A percentile compares a stretch with the other conserved stretches of the same genome.
Evolutionary conservation across 2,888 invertebrate species (phyloP).

Genomic region (Helobdella robusta): DNA sequence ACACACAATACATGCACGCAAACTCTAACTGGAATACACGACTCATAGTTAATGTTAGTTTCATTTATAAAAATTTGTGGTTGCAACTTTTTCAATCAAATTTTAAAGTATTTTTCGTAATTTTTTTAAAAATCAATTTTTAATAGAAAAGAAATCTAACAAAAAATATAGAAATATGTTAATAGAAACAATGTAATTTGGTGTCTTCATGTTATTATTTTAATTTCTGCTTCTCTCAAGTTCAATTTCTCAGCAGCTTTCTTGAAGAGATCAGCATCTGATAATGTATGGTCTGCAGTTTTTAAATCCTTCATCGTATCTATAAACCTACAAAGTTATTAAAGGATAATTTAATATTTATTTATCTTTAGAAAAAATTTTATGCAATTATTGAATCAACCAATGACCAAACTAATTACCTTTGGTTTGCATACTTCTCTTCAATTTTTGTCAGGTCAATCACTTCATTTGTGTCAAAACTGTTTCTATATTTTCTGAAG

Average conservation of each 20-base stretch:
- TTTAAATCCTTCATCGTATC: not conserved
- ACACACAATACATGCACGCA: no score
- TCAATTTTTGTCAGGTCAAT: constrained; percentile 12
- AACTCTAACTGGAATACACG: no score
- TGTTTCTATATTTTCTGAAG: constrained; percentile 14
- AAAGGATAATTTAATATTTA: not conserved
- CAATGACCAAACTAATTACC: not conserved
- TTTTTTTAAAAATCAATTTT: no score
- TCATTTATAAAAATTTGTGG: no score
- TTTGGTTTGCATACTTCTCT: constrained; percentile 15
- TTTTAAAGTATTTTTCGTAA: no score
- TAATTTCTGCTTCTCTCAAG: not conserved
- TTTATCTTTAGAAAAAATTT: not conserved
- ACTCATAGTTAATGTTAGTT: no score
- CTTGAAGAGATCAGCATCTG: constrained; percentile 1
- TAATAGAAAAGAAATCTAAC: no score
- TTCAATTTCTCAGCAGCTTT: not conserved
- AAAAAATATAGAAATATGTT: no score
- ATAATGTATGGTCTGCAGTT: not conserved
- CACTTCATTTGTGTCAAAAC: constrained; percentile 10
- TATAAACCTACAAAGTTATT: constrained; percentile 6
- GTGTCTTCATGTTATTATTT: no score
- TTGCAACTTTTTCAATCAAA: no score
- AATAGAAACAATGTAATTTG: no score
- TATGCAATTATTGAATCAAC: not conserved